Evolutionary conservation across 2,113 vertebrate genomes (phyloP).

Genomic region (Lycaon pictus): DNA sequence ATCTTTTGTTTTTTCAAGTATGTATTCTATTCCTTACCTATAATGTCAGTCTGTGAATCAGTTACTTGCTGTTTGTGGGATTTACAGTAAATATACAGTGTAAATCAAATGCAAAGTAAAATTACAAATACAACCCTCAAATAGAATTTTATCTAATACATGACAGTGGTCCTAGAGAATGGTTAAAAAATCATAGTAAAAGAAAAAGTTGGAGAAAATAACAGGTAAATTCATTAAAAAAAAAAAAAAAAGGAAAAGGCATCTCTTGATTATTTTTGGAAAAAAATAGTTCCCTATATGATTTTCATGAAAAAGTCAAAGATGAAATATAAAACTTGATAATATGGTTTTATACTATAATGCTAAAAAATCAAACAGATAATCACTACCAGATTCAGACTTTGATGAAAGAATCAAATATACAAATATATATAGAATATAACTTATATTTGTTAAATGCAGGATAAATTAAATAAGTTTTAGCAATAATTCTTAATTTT

Average conservation of each 20-base stretch:
- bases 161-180: neutral
- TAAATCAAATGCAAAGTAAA: neutral
- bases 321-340: neutral
- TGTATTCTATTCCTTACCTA: neutral
- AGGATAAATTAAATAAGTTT: neutral
- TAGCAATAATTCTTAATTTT: neutral
- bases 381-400: neutral
- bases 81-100: neutral
- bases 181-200: neutral
- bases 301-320: slow-evolving; percentile 30
- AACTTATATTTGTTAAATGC: neutral
- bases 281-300: neutral
- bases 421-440: neutral
- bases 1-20: neutral
- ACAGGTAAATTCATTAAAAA: neutral
- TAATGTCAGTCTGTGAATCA: neutral
- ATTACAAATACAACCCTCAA: neutral
- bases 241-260: neutral
- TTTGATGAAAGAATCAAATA: neutral
- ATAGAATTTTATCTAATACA: neutral
- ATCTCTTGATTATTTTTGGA: neutral
- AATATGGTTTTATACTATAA: neutral
- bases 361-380: neutral
- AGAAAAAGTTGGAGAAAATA: neutral
- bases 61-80: neutral